A percentile compares a stretch with the other conserved stretches of the same genome.
Evolutionary conservation across 2,888 invertebrate genomes (phyloP).

Genomic region (Dicyrtomina minuta): DNA sequence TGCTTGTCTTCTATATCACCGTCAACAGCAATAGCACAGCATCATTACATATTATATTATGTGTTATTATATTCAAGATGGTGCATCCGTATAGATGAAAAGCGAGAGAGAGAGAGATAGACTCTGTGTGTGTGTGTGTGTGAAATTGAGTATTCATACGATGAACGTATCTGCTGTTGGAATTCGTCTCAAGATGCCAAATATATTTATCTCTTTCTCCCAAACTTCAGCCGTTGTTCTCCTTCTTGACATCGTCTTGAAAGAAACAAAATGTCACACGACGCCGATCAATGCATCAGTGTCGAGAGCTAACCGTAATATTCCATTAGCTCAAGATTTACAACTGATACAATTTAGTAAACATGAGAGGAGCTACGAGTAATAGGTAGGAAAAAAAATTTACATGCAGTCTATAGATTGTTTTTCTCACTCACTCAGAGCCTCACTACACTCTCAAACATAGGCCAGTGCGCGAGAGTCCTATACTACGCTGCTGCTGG

Average conservation of each 20-base stretch:
- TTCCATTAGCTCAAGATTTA: slow-evolving; percentile 25
- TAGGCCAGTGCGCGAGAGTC: not conserved
- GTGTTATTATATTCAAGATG: too few species aligned
- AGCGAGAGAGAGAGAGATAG: too few species aligned
- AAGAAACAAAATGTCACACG: slow-evolving; percentile 39
- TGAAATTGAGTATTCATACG: too few species aligned
- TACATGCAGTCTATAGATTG: not conserved
- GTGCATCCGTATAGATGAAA: too few species aligned
- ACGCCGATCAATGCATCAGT: slow-evolving; percentile 37
- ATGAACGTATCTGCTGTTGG: slow-evolving; percentile 6
- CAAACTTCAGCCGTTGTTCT: not conserved
- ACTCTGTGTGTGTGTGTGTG: too few species aligned
- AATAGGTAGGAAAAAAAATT: not conserved
- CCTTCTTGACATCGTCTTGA: slow-evolving; percentile 25
- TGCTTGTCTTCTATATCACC: too few species aligned
- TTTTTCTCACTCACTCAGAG: not conserved
- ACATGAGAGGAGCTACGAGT: slow-evolving; percentile 9
- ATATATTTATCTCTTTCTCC: slow-evolving; percentile 41
- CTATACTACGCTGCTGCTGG: not conserved
- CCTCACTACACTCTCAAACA: too few species aligned
- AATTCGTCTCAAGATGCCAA: slow-evolving; percentile 40
- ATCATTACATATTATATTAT: too few species aligned
- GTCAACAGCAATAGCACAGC: too few species aligned
- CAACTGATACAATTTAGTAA: slow-evolving; percentile 28
- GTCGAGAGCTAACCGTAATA: slow-evolving; percentile 29